A percentile compares a stretch with the other conserved stretches of the same genome.
These are phyloP conservation scores for Yponomeuta plumbellus DNA, from an alignment of 2,888 invertebrate species.

Conservation along the genomic window DNA sequence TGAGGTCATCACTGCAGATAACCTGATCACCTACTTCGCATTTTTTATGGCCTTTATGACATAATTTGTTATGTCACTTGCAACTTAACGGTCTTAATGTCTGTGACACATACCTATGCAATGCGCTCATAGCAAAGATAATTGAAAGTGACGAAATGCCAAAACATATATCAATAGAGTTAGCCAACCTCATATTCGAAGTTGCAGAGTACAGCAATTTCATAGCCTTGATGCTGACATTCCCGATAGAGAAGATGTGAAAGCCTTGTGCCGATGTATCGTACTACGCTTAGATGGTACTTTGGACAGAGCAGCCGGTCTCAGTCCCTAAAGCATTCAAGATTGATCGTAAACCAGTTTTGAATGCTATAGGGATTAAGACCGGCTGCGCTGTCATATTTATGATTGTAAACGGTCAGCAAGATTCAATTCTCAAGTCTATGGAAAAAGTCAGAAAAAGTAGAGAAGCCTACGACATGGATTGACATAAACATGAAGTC, in stretches of 20 bases:
- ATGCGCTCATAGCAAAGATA: not conserved
- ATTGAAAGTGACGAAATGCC: constrained; percentile 3
- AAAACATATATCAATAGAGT: not conserved
- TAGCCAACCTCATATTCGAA: constrained; percentile 6
- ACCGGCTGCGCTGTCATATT: not conserved
- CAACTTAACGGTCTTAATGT: no score
- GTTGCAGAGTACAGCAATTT: not conserved
- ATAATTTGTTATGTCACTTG: not conserved
- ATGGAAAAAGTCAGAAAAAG: not conserved
- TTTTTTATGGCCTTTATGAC: not conserved
- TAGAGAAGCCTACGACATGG: not conserved
- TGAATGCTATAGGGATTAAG: constrained; percentile 6
- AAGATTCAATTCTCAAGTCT: not conserved
- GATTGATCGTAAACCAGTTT: constrained; percentile 1
- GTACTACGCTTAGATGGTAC: not conserved
- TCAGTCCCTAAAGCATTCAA: no score
- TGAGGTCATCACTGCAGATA: not conserved
- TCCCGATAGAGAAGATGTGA: not conserved
- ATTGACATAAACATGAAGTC: not conserved
- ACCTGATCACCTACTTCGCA: not conserved
- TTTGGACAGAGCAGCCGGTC: not conserved
- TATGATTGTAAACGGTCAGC: not conserved
- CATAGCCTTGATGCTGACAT: not conserved
- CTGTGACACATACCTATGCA: not conserved
- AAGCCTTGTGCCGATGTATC: not conserved